These are phyloP conservation scores for Puntigrus tetrazona DNA, from an alignment of 2,113 vertebrate species.

Conservation along the genomic window DNA sequence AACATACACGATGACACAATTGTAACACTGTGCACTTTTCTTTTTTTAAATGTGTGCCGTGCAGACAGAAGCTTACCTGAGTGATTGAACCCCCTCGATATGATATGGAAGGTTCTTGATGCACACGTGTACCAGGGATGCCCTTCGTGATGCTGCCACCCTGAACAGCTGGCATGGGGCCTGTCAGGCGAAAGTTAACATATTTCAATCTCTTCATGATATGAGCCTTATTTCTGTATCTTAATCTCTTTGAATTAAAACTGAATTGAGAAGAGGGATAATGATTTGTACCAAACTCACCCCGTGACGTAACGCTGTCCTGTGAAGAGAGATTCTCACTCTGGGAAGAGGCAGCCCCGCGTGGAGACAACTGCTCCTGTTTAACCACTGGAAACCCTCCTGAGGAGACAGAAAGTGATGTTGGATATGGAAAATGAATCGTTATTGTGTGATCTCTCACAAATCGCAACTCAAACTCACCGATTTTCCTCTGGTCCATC, in stretches of 20 bases:
- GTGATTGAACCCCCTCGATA: constrained; percentile 93
- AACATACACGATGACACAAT: not conserved
- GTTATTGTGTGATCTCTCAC: not conserved
- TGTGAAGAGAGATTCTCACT: constrained; percentile 84
- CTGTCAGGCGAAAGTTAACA: constrained; percentile 42
- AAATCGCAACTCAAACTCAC: constrained; percentile 71
- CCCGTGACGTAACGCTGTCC: constrained; percentile 74
- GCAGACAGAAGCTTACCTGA: constrained; percentile 75
- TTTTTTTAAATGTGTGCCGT: no score
- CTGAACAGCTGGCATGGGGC: constrained; percentile 78
- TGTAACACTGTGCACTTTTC: not conserved
- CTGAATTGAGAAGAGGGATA: not conserved
- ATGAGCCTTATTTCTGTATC: not conserved
- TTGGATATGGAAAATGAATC: constrained; percentile 6
- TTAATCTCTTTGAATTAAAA: not conserved
- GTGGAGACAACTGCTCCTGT: constrained; percentile 93
- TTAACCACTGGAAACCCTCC: constrained; percentile 88
- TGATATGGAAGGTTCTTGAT: constrained; percentile 81
- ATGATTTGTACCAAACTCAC: constrained; percentile 68
- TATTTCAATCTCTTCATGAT: not conserved
- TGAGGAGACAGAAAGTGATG: constrained; percentile 50
- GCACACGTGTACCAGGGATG: constrained; percentile 83
- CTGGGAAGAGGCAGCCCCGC: constrained; percentile 80
- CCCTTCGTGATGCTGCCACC: constrained; percentile 94
- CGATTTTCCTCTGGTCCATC: constrained; percentile 92